Percentiles rank a stretch among this genome's conserved stretches.
These are phyloP conservation scores for Notiomystis cincta DNA, from an alignment of 2,113 vertebrate species.

Conservation along the genomic window DNA sequence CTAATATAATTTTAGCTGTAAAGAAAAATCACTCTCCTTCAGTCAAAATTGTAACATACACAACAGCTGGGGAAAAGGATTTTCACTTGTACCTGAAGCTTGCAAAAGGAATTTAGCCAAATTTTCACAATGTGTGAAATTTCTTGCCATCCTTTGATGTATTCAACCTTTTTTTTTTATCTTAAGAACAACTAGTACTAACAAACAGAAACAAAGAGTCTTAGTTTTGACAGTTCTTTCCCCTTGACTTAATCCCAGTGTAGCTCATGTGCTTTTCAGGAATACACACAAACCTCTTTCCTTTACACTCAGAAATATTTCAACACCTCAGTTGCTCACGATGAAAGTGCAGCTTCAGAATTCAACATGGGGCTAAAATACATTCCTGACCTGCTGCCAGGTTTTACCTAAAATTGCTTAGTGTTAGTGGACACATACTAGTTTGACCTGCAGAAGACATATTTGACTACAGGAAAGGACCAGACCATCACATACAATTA, in stretches of 20 bases:
- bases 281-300: rapidly evolving
- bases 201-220: background rate
- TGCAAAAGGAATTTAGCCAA: background rate
- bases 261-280: background rate
- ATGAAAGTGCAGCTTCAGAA: background rate
- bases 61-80: background rate
- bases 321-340: background rate
- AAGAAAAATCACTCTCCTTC: background rate
- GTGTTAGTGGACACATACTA: background rate
- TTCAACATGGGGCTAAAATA: background rate
- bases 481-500: background rate
- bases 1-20: background rate
- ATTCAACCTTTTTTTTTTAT: background rate
- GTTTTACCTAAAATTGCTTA: background rate
- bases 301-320: background rate
- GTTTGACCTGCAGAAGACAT: background rate
- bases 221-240: background rate
- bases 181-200: background rate
- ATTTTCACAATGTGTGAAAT: background rate
- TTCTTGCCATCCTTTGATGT: background rate
- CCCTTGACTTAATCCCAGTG: background rate
- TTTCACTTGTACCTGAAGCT: background rate
- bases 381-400: background rate
- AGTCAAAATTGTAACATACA: background rate
- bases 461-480: background rate